These are phyloP conservation scores for Drosophila diplacantha DNA, from an alignment of 2,888 invertebrate genomes.

Conservation along the genomic window DNA sequence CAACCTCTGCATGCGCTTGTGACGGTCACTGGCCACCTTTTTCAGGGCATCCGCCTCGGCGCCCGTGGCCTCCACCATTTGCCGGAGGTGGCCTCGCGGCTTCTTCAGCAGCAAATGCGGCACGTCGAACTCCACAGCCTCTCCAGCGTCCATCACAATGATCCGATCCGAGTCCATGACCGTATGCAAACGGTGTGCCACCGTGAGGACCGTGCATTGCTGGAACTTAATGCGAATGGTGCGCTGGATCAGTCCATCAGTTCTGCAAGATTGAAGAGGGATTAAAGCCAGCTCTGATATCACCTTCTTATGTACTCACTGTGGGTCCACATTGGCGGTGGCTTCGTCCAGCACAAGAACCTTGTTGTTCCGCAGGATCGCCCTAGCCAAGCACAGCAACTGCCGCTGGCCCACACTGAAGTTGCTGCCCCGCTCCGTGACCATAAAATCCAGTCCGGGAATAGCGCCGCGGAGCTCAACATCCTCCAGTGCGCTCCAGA, in stretches of 20 bases:
- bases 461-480: slow-evolving; percentile 79
- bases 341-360: slow-evolving; percentile 84
- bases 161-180: slow-evolving; percentile 95
- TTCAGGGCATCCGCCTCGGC: slow-evolving; percentile 78
- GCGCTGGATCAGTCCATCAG: slow-evolving; percentile 89
- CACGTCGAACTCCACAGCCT: slow-evolving; percentile 85
- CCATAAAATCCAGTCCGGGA: slow-evolving; percentile 79
- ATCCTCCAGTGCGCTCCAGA: slow-evolving; percentile 75
- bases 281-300: background rate
- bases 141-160: slow-evolving; percentile 90
- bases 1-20: slow-evolving; percentile 55
- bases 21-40: slow-evolving; percentile 78
- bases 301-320: slow-evolving; percentile 75
- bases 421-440: slow-evolving; percentile 81
- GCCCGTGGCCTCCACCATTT: slow-evolving; percentile 86
- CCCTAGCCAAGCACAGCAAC: slow-evolving; percentile 83
- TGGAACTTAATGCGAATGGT: slow-evolving; percentile 89
- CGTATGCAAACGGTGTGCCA: slow-evolving; percentile 93
- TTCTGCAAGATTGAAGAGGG: slow-evolving; percentile 76
- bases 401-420: slow-evolving; percentile 85
- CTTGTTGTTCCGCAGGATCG: slow-evolving; percentile 81
- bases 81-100: slow-evolving; percentile 81
- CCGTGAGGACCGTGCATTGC: slow-evolving; percentile 91
- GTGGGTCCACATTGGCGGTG: slow-evolving; percentile 84
- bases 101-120: slow-evolving; percentile 83